Percentiles rank a stretch among this genome's conserved stretches.
phyloP scores from a whole-genome alignment of 2,113 vertebrate genomes.

The Anoura caudifer region DNA sequence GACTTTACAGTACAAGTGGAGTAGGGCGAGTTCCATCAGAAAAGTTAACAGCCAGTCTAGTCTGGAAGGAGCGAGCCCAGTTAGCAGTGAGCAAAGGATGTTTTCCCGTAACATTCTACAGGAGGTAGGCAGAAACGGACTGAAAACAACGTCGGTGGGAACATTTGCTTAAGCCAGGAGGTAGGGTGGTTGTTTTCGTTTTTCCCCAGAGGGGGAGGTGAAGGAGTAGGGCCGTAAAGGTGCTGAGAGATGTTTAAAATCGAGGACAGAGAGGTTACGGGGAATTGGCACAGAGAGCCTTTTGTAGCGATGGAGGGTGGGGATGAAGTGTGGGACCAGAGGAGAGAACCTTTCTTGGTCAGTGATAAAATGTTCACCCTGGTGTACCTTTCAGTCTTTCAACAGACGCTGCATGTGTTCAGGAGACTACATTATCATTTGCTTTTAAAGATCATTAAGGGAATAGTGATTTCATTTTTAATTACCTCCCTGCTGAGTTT shows the following conservation, averaged over 20 bases:
- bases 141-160: not conserved
- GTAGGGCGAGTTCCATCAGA: not conserved
- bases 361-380: not conserved
- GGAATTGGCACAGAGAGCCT: not conserved
- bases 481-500: conserved; percentile 41
- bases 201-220: not conserved
- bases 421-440: not conserved
- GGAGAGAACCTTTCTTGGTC: not conserved
- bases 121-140: not conserved
- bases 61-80: not conserved
- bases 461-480: conserved; percentile 36
- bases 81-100: not conserved
- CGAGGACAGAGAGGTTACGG: not conserved
- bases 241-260: not conserved
- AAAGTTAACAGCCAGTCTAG: not conserved
- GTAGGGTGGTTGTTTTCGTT: not conserved
- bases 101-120: not conserved
- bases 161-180: not conserved
- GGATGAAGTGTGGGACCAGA: not conserved
- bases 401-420: not conserved
- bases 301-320: not conserved
- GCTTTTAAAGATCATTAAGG: conserved; percentile 61
- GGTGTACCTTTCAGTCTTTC: not conserved
- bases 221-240: not conserved
- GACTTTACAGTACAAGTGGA: not conserved